These are phyloP conservation scores for Nyctibius grandis DNA, from an alignment of 2,797 vertebrate species.

Conservation along the genomic window DNA sequence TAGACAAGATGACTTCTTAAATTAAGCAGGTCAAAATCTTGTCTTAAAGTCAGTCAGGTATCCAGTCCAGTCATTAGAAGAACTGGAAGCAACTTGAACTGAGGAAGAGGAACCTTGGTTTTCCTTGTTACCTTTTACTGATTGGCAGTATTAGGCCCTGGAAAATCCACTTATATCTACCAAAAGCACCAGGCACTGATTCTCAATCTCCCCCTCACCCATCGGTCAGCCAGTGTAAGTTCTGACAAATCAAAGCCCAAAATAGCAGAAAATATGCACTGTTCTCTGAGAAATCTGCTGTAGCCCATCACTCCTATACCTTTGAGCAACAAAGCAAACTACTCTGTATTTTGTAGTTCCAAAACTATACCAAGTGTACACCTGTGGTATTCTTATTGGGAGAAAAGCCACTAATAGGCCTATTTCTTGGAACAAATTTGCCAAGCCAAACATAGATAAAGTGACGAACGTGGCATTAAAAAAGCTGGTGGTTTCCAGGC, in stretches of 20 bases:
- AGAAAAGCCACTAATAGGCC: neutral
- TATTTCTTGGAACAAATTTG: neutral
- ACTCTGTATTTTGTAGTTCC: neutral
- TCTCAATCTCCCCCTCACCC: neutral
- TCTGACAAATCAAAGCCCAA: neutral
- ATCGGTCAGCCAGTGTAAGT: neutral
- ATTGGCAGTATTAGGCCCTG: neutral
- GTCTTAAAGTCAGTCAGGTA: neutral
- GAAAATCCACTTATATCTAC: neutral
- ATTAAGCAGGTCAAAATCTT: neutral
- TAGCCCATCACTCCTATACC: neutral
- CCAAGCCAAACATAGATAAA: constrained; percentile 1
- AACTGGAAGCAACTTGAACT: neutral
- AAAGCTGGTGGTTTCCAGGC: neutral
- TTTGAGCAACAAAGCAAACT: neutral
- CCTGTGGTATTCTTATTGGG: neutral
- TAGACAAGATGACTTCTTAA: neutral
- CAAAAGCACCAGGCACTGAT: neutral
- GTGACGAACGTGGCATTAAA: neutral
- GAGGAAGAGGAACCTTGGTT: neutral
- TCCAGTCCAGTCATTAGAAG: neutral
- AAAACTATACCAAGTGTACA: neutral
- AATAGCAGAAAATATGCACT: neutral
- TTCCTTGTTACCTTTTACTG: neutral
- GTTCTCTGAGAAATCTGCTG: neutral